Conservation (phyloP, 2,797 vertebrate species). For the Valencia hispanica region DNA sequence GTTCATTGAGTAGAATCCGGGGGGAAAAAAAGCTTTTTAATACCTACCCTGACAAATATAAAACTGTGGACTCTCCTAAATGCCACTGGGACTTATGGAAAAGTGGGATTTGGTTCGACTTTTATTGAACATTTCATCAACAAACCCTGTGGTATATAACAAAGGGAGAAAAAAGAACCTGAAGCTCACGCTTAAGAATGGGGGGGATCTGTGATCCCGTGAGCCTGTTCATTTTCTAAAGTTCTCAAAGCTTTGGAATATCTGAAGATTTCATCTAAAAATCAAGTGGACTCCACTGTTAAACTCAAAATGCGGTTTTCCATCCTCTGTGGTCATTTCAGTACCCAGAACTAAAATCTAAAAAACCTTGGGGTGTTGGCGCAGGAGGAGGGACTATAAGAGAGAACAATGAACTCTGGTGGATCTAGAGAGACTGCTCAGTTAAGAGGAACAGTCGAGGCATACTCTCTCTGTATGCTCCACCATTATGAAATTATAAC, state of each 20-base stretch:
- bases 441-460: neutral
- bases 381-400: neutral
- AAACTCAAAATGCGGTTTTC: neutral
- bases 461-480: neutral
- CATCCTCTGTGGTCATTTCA: neutral
- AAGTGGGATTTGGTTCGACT: neutral
- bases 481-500: neutral
- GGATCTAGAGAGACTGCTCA: neutral
- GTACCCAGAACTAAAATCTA: neutral
- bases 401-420: no score
- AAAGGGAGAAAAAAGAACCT: neutral
- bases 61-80: neutral
- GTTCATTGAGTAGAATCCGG: neutral
- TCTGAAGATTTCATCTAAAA: neutral
- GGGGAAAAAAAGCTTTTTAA: neutral
- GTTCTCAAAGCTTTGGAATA: neutral
- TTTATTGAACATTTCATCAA: neutral
- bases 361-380: neutral
- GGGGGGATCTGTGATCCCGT: neutral
- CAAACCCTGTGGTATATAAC: neutral
- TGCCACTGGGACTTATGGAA: neutral
- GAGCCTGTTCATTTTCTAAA: neutral
- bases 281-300: neutral
- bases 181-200: neutral
- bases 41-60: conserved; percentile 2